phyloP scores from a whole-genome alignment of 2,888 invertebrate species.

The Meghimatium bilineatum region DNA sequence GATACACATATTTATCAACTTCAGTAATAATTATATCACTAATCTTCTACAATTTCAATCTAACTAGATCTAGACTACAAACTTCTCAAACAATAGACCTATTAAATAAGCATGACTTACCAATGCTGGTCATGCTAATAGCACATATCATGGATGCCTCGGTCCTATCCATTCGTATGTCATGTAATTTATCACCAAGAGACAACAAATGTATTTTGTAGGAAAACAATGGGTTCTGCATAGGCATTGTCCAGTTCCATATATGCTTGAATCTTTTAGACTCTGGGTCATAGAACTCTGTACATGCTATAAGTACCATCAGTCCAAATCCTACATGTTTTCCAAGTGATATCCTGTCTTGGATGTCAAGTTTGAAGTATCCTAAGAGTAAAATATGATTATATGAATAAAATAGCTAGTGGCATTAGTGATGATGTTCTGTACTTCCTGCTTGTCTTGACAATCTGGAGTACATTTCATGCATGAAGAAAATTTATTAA shows the following conservation, averaged over 20 bases:
- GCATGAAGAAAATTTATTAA: too few species aligned
- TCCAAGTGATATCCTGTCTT: conserved; percentile 43
- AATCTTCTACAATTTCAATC: background rate
- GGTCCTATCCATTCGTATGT: conserved; percentile 44
- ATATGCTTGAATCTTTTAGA: conserved; percentile 45
- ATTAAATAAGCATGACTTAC: conserved; percentile 9
- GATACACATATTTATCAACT: too few species aligned
- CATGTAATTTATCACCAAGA: conserved; percentile 40
- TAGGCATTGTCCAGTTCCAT: conserved; percentile 48
- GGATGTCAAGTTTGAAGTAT: conserved; percentile 32
- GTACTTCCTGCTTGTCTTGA: too few species aligned
- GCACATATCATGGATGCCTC: conserved; percentile 51
- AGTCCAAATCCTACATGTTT: conserved; percentile 48
- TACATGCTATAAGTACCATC: conserved; percentile 46
- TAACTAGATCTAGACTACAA: background rate
- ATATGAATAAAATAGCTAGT: too few species aligned
- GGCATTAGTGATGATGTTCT: too few species aligned
- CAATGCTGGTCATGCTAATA: conserved; percentile 48
- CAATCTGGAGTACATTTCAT: too few species aligned
- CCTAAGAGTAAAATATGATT: conserved; percentile 7
- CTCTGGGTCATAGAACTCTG: conserved; percentile 47
- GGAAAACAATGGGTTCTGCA: conserved; percentile 45
- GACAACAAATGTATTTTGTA: conserved; percentile 48
- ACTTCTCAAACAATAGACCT: background rate
- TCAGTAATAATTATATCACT: too few species aligned